Base-by-base conservation (phyloP, 2,797 vertebrate species). In the Tinamus major region DNA sequence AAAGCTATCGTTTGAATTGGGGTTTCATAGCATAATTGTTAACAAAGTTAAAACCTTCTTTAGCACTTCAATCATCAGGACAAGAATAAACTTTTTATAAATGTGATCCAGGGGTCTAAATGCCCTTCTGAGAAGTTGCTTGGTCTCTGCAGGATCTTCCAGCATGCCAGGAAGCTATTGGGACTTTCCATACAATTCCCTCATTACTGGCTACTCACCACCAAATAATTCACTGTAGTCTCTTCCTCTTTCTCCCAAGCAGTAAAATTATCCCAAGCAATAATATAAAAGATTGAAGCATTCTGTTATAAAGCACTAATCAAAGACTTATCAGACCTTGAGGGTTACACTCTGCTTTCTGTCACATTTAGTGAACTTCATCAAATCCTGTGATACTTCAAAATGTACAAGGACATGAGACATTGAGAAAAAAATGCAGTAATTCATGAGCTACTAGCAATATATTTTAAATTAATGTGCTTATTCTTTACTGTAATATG, bases 91-190 rank as follows among this genome's bases (percentile, higher is more conserved):
- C 13, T 72, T 94, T 61, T 44, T 5, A 2, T 1, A 19, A 78
- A 7, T 31, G 37, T 7, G 51, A 70, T 17, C 44, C 87, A 80
- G 31, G 68, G 87, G 76, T 31, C 78, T 58, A 87, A 83, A 75
- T 46, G 24, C 4, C 27, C 33, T 80, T 92, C 19, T 69, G 84
- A 82, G 26, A 82, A 77, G 37, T 67, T 55, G 61, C 2, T 9
- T 29, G 56, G 63, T 74, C 19, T 42, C 68, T 70, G 56, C 84
- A 85, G 48, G 33, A 84, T 87, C 64, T 75, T 61, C 53, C 48
- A 44, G 13, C 14, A 31, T 89, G 48, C 21, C 61, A 74, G 77
- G 37, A 41, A 85, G 17, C 70, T 78, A 0, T 55, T 31, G 41
- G 91, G 87, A 79, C 20, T 63, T 82, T 23, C 16, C 56, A 79